phyloP scores from a whole-genome alignment of 2,888 invertebrate genomes.

The Spodoptera littoralis region DNA sequence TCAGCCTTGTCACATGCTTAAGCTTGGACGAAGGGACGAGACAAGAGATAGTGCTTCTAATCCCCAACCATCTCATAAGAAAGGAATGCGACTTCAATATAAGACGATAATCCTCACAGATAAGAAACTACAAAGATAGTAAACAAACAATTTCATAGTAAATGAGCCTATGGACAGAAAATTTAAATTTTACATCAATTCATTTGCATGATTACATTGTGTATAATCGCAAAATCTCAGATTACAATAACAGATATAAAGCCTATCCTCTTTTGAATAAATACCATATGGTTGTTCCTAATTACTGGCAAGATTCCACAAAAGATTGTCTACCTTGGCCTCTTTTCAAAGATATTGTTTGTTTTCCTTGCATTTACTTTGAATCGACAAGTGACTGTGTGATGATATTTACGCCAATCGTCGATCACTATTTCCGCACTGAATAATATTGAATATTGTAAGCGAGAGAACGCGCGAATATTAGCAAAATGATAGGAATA shows the following conservation, averaged over 20 bases:
- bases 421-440: background rate
- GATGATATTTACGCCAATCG: background rate
- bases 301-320: constrained; percentile 42
- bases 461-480: too few relatives aligned
- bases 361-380: constrained; percentile 27
- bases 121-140: constrained; percentile 28
- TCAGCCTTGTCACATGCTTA: background rate
- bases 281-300: constrained; percentile 26
- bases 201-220: constrained; percentile 33
- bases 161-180: constrained; percentile 9
- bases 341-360: constrained; percentile 35
- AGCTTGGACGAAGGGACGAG: background rate
- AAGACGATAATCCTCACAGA: constrained; percentile 47
- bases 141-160: constrained; percentile 17
- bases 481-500: too few relatives aligned
- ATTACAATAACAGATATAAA: constrained; percentile 39
- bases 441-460: background rate
- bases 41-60: constrained; percentile 22
- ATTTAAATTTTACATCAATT: constrained; percentile 19
- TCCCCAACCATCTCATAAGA: constrained; percentile 16
- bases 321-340: constrained; percentile 40
- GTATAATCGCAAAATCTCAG: constrained; percentile 22
- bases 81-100: constrained; percentile 37
- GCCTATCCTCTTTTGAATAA: constrained; percentile 28
- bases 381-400: background rate